Conservation (phyloP, 2,113 vertebrate species). For the Benitochromis conjunctus region DNA sequence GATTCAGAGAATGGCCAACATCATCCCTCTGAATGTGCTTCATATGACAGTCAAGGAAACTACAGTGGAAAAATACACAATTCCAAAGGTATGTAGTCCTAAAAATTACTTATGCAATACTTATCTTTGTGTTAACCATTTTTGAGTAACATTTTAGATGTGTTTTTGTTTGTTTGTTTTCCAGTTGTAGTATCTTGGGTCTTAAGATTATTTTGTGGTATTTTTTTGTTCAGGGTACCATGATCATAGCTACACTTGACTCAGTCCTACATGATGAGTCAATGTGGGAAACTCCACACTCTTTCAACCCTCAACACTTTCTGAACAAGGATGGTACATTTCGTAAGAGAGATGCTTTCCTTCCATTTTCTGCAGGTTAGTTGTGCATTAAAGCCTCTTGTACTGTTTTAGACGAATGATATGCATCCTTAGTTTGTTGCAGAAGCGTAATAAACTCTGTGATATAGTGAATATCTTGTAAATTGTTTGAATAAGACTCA, state of each 20-base stretch:
- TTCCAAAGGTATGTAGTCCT: too few species aligned
- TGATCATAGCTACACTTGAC: conserved; percentile 69
- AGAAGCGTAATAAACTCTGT: background rate
- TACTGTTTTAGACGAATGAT: fast-evolving
- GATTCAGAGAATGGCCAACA: conserved; percentile 75
- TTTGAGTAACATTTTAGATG: too few species aligned
- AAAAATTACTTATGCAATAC: too few species aligned
- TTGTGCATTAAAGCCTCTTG: background rate
- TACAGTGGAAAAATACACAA: conserved; percentile 52
- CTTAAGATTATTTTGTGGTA: too few species aligned
- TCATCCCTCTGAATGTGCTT: conserved; percentile 63
- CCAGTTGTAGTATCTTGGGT: too few species aligned
- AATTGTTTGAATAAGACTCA: background rate
- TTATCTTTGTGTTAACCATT: too few species aligned
- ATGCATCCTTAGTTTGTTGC: too few species aligned
- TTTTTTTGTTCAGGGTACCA: conserved; percentile 64
- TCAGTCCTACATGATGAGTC: conserved; percentile 76
- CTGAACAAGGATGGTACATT: conserved; percentile 59
- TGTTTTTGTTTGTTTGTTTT: too few species aligned
- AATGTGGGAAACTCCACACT: conserved; percentile 78
- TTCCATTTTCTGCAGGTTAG: conserved; percentile 77
- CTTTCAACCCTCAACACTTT: conserved; percentile 85
- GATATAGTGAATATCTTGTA: background rate
- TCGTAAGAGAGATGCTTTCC: background rate
- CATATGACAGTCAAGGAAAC: conserved; percentile 47